phyloP scores from a whole-genome alignment of 92 coral and sea anemone genomes.

The Anthopleura xanthogrammica region DNA sequence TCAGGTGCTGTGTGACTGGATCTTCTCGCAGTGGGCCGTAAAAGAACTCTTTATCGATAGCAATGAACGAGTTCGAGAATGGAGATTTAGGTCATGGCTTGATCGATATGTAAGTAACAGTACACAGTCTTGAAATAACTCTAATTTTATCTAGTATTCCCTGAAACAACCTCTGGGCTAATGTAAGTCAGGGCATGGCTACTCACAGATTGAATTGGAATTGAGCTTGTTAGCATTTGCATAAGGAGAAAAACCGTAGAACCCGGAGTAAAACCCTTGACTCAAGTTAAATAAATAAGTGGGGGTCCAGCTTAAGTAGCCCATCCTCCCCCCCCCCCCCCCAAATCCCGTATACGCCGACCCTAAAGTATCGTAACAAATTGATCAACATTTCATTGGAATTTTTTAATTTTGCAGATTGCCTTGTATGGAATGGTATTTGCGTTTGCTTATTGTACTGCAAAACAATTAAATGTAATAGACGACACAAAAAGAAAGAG shows the following conservation, averaged over 20 bases:
- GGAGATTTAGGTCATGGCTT: conserved; percentile 95
- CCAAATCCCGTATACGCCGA: no score
- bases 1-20: conserved; percentile 81
- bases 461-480: conserved; percentile 63
- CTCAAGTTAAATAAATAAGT: no score
- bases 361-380: no score
- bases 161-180: not conserved
- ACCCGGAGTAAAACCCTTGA: no score
- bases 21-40: conserved; percentile 98
- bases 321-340: no score
- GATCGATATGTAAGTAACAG: conserved; percentile 91
- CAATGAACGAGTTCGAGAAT: conserved; percentile 88
- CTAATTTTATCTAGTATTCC: not conserved
- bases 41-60: conserved; percentile 93
- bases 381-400: not conserved
- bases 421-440: conserved; percentile 85
- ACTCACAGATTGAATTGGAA: no score
- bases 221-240: no score
- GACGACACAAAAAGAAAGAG: conserved; percentile 76
- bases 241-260: no score
- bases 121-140: not conserved
- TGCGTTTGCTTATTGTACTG: conserved; percentile 72
- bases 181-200: no score
- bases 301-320: no score
- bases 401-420: conserved; percentile 51